Base-by-base conservation (phyloP, 2,888 invertebrate species). In the Melanotus villosus region DNA sequence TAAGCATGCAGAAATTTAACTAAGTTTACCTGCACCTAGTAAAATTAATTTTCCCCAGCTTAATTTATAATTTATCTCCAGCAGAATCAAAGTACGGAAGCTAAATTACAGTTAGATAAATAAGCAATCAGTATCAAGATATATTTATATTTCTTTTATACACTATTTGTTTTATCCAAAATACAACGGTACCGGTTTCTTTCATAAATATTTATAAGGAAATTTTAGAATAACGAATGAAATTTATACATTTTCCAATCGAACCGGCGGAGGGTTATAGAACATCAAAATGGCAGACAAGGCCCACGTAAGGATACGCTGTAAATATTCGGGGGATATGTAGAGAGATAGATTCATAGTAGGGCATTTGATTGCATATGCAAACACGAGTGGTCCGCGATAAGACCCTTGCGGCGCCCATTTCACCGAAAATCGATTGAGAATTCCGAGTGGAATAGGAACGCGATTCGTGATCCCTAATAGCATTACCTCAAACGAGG, bases 401-500 rank as follows among this genome's bases (percentile, higher is more conserved):
- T 60, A 47, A 60, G 45, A 60, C 18, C 59, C 50, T 38, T 62
- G 50, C 23, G 62, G 62, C 47, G 14, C 47, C 47, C 52, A 50
- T 62, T 60, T 47, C 14, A 38, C 26, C 26, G 12, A 16, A n/a
- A 19, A 62, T 62, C 62, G 47, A 62, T 62, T 62, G 36, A 38
- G 47, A 62, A 54, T 68, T 56, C 23, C 16, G 52, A 43, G 47
- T 18, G 14, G 19, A 57, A 21, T 18, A 47, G 34, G 52, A n/a
- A 41, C 16, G 58, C 57, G 43, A 62, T 68, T 56, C 50, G 67
- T 57, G 62, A 68, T 62, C 56, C 65, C 23, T 70, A 67, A 65
- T 62, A 36, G 62, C 54, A 67, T 71, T 73, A 68, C 70, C 64
- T 70, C 63, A 65, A 71, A 74, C 63, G 67, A 73, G 72, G 63